phyloP scores from a whole-genome alignment of 2,113 vertebrate species.

The Nesoenas mayeri region DNA sequence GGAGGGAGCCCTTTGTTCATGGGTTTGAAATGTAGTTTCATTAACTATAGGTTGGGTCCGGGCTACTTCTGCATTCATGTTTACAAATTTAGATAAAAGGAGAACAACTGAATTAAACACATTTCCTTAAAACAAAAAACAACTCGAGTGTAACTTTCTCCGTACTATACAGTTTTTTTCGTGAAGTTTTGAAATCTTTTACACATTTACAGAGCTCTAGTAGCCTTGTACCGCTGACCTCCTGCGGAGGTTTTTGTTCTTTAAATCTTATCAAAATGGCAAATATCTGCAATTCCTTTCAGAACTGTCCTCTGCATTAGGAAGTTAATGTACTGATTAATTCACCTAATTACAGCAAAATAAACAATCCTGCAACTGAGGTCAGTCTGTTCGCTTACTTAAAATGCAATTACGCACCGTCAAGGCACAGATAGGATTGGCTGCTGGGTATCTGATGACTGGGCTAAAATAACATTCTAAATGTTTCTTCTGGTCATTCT shows the following conservation, averaged over 20 bases:
- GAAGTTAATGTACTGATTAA: conserved; percentile 75
- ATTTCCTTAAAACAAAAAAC: not conserved
- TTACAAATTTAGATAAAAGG: not conserved
- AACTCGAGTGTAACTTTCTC: not conserved
- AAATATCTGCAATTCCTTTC: not conserved
- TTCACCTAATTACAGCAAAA: conserved; percentile 79
- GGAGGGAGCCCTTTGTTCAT: not conserved
- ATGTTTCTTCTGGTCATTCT: not conserved
- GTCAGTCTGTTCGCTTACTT: conserved; percentile 21
- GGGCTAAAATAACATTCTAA: not conserved
- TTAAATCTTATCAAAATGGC: not conserved
- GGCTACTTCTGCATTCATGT: not conserved
- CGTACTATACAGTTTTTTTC: not conserved
- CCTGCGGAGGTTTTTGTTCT: not conserved
- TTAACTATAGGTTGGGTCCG: not conserved
- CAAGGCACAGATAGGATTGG: not conserved
- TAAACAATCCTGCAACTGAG: conserved; percentile 72
- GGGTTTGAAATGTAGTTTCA: not conserved
- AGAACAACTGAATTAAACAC: not conserved
- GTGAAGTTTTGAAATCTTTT: not conserved
- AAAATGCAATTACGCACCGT: conserved; percentile 21
- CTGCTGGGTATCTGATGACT: not conserved
- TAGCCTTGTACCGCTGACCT: not conserved
- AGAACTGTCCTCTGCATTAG: conserved; percentile 44
- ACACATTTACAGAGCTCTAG: not conserved